These are phyloP conservation scores for Alethe castanea DNA, from an alignment of 2,113 vertebrate species.

Conservation along the genomic window DNA sequence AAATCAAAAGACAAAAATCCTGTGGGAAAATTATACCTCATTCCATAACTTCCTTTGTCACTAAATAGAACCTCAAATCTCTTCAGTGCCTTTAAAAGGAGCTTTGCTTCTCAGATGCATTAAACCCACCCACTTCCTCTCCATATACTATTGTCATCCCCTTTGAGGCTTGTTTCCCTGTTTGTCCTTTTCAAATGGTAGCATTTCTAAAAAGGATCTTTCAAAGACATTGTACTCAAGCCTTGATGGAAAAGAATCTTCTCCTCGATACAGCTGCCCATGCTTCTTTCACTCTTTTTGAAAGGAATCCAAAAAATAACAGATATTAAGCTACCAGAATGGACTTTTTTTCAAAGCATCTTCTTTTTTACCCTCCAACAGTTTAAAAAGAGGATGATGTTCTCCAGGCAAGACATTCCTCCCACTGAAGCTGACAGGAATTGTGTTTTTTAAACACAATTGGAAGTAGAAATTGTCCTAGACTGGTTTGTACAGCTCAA, in stretches of 20 bases:
- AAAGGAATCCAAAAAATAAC: background rate
- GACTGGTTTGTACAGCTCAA: background rate
- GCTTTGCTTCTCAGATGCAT: constrained; percentile 31
- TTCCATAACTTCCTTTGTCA: constrained; percentile 24
- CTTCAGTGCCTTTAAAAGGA: constrained; percentile 38
- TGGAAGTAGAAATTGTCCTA: background rate
- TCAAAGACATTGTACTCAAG: constrained; percentile 12
- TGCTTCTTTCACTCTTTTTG: background rate
- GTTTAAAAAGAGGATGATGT: background rate
- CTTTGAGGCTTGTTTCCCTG: constrained; percentile 29
- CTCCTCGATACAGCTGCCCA: background rate
- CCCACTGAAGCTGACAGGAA: background rate
- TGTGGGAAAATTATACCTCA: constrained; percentile 53
- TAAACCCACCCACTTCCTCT: constrained; percentile 47
- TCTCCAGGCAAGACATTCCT: background rate
- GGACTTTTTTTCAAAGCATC: background rate
- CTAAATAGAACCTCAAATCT: constrained; percentile 8
- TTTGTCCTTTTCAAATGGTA: constrained; percentile 53
- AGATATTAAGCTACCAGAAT: constrained; percentile 4
- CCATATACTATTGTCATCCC: constrained; percentile 31
- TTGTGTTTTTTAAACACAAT: background rate
- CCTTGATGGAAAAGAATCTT: background rate
- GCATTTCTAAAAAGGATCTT: constrained; percentile 23
- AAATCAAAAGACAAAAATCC: constrained; percentile 52
- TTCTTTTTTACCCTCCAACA: background rate